Evolutionary conservation across 2,797 vertebrate species (phyloP).

Genomic region (Phyllotis vaccarum): DNA sequence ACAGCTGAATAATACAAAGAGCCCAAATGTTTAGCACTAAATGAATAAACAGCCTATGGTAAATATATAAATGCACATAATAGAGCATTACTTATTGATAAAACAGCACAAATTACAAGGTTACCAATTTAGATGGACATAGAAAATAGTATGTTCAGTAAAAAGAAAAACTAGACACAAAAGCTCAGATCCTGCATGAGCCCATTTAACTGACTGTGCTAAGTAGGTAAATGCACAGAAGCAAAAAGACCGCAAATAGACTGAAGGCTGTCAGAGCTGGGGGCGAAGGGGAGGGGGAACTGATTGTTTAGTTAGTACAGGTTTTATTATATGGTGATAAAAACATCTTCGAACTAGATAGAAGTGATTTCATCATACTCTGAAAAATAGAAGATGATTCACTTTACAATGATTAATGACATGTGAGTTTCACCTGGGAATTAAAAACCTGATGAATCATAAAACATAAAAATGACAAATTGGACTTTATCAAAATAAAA

Average conservation of each 20-base stretch:
- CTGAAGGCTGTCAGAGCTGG: neutral
- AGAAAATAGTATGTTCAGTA: neutral
- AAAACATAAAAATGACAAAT: neutral
- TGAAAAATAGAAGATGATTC: neutral
- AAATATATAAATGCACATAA: neutral
- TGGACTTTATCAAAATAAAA: neutral
- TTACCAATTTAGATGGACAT: neutral
- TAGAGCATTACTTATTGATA: neutral
- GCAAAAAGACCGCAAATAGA: neutral
- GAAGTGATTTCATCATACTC: neutral
- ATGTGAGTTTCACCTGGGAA: neutral
- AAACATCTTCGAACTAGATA: neutral
- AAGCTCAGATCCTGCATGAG: neutral
- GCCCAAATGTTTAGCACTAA: neutral
- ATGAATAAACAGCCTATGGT: neutral
- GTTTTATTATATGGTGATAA: neutral
- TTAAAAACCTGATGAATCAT: neutral
- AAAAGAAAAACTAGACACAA: neutral
- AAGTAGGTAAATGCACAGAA: neutral
- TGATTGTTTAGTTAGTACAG: neutral
- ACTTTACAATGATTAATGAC: constrained; percentile 32
- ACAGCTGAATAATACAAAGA: neutral
- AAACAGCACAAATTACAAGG: neutral
- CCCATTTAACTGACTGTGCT: neutral
- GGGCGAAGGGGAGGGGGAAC: neutral